phyloP scores from a whole-genome alignment of 2,888 invertebrate species.

The Aphidoletes aphidimyza region DNA sequence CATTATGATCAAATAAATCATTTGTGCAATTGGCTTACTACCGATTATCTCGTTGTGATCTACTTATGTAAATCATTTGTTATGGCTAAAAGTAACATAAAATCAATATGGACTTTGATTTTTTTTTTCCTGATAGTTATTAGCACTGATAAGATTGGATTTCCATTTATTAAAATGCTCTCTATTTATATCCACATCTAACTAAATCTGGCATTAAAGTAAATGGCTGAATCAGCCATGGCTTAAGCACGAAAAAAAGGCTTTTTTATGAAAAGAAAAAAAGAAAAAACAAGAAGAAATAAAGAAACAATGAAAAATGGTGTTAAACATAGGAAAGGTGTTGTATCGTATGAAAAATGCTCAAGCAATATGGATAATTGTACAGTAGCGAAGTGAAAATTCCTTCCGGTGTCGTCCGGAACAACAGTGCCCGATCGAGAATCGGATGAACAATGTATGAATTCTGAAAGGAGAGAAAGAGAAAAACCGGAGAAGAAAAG shows the following conservation, averaged over 20 bases:
- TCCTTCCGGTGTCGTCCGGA: constrained; percentile 27
- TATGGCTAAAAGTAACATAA: not conserved
- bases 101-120: not conserved
- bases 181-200: not conserved
- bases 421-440: not conserved
- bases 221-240: not conserved
- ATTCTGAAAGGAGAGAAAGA: too few species aligned
- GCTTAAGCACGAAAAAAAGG: not conserved
- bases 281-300: not conserved
- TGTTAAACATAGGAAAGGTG: constrained; percentile 17
- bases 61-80: not conserved
- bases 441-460: not conserved
- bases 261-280: too few species aligned
- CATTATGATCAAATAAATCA: too few species aligned
- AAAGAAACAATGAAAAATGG: not conserved
- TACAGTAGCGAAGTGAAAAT: not conserved
- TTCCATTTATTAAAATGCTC: not conserved
- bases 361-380: constrained; percentile 43
- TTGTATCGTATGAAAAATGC: not conserved
- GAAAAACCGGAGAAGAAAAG: too few species aligned
- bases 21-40: too few species aligned
- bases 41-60: not conserved
- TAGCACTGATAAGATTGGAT: not conserved
- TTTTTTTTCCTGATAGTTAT: constrained; percentile 25
- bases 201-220: not conserved